A percentile compares a stretch with the other conserved stretches of the same genome.
These are phyloP conservation scores for Myotis brandtii DNA, from an alignment of 2,113 vertebrate species.

Conservation along the genomic window DNA sequence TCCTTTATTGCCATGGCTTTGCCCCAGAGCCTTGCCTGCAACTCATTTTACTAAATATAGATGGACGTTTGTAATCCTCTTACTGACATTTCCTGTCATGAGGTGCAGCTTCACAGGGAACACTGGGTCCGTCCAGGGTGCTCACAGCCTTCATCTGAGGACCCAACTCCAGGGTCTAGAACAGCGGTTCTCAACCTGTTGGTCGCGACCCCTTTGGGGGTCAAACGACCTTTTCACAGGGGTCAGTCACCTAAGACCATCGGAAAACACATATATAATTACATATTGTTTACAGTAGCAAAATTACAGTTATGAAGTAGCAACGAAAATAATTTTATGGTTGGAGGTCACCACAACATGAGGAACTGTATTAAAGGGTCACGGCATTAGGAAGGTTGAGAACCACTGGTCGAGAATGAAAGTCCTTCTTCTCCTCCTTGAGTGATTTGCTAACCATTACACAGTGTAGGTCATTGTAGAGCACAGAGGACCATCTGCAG, in stretches of 20 bases:
- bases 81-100: not conserved
- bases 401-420: not conserved
- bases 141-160: not conserved
- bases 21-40: not conserved
- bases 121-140: not conserved
- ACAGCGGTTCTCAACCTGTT: too few relatives aligned
- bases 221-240: too few relatives aligned
- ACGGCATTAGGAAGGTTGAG: too few relatives aligned
- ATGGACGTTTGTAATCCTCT: not conserved
- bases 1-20: constrained; percentile 22
- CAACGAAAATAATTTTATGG: too few relatives aligned
- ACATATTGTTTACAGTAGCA: too few relatives aligned
- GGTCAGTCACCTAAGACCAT: too few relatives aligned
- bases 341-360: too few relatives aligned
- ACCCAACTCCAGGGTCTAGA: not conserved
- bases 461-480: not conserved
- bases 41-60: not conserved
- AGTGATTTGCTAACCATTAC: not conserved
- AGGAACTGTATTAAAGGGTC: too few relatives aligned
- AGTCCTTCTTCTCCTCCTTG: not conserved
- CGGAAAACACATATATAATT: too few relatives aligned
- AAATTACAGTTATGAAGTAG: too few relatives aligned
- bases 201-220: too few relatives aligned
- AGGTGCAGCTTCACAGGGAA: not conserved
- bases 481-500: not conserved